These are phyloP conservation scores for Calycopis cecrops DNA, from an alignment of 1,140 invertebrate genomes.

Conservation along the genomic window DNA sequence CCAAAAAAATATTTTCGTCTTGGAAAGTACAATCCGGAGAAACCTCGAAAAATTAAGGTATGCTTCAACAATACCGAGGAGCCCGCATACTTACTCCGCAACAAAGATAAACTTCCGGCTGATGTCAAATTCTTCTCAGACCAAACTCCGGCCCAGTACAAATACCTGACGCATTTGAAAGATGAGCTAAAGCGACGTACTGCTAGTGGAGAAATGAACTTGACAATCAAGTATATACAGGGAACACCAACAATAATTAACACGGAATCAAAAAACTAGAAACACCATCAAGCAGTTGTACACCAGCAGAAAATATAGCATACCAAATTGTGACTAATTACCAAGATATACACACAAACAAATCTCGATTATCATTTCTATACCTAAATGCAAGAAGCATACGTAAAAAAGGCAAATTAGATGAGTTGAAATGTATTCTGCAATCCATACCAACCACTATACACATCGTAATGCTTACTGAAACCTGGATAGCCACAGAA, in stretches of 20 bases:
- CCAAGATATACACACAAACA: neutral
- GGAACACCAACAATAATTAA: neutral
- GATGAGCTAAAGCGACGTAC: neutral
- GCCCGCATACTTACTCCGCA: no score
- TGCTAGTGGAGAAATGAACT: neutral
- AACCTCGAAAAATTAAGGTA: no score
- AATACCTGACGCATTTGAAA: neutral
- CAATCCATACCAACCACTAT: neutral
- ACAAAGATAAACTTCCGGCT: no score
- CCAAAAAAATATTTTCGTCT: no score
- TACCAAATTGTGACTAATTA: neutral
- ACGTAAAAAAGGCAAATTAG: neutral
- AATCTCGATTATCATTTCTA: neutral
- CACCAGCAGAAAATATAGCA: neutral
- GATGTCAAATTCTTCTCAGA: no score
- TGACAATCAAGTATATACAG: slow-evolving; percentile 3
- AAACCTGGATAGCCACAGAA: neutral
- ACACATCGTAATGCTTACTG: neutral
- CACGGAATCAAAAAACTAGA: slow-evolving; percentile 8
- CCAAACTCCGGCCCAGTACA: no score
- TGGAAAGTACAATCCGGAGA: no score
- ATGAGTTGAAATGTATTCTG: slow-evolving; percentile 2
- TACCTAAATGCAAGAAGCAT: neutral
- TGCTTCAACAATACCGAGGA: no score
- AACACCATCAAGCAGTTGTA: neutral